Conservation (phyloP, 2,113 vertebrate species). For the Rynchops niger region DNA sequence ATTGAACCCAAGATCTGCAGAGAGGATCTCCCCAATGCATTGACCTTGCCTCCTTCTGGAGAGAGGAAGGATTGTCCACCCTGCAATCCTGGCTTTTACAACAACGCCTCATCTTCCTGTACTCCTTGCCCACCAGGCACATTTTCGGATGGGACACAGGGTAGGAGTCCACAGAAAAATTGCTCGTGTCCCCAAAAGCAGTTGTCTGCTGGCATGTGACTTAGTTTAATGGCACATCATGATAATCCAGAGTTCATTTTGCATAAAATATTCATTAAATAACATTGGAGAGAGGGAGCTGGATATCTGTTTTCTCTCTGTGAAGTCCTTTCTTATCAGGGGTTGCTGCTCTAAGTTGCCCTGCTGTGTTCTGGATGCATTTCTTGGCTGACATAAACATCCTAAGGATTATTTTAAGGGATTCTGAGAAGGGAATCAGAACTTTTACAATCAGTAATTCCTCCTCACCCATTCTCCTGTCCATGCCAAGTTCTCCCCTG, state of each 20-base stretch:
- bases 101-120: constrained; percentile 88
- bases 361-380: not conserved
- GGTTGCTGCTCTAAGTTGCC: not conserved
- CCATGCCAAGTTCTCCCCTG: not conserved
- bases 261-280: not conserved
- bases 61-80: constrained; percentile 91
- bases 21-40: constrained; percentile 79
- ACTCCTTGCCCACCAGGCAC: constrained; percentile 87
- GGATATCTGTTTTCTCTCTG: not conserved
- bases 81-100: constrained; percentile 96
- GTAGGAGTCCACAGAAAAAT: constrained; percentile 67
- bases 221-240: not conserved
- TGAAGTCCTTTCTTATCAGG: not conserved
- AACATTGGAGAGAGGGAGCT: not conserved
- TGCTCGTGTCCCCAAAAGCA: not conserved
- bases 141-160: constrained; percentile 87
- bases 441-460: not conserved
- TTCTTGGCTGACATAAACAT: not conserved
- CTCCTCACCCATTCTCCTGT: not conserved
- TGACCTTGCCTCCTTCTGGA: constrained; percentile 86
- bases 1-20: constrained; percentile 93
- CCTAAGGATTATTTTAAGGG: not conserved
- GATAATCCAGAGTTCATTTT: not conserved
- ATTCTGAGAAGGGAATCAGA: not conserved
- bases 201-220: not conserved